Conservation (phyloP, 2,113 vertebrate species). For the Cyprichromis sp. region DNA sequence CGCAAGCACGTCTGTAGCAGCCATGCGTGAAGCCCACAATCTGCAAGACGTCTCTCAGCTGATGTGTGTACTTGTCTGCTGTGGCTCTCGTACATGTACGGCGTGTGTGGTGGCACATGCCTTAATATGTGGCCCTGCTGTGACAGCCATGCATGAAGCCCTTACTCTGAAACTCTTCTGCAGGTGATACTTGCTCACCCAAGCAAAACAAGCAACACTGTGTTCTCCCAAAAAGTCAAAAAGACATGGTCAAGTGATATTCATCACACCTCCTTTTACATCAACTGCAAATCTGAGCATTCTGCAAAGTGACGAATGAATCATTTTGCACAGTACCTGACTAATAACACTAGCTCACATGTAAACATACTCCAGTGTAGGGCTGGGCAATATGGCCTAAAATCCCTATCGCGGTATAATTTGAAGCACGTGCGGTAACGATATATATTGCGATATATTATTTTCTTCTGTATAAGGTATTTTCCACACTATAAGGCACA, state of each 20-base stretch:
- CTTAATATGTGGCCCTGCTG: constrained; percentile 1
- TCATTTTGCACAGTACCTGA: background rate
- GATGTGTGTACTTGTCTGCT: constrained; percentile 19
- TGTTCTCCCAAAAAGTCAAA: background rate
- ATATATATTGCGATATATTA: background rate
- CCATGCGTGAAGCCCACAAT: constrained; percentile 62
- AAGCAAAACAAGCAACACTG: constrained; percentile 10
- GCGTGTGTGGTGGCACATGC: background rate
- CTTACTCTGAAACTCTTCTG: constrained; percentile 37
- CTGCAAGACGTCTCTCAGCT: constrained; percentile 46
- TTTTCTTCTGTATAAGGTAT: background rate
- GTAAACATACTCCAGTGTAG: background rate
- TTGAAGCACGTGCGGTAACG: background rate
- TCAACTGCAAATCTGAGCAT: background rate
- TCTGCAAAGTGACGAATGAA: background rate
- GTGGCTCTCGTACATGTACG: background rate
- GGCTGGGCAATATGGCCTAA: background rate
- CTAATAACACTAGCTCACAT: background rate
- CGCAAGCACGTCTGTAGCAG: constrained; percentile 46
- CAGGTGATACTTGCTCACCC: constrained; percentile 35
- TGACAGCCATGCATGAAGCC: constrained; percentile 42
- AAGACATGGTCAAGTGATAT: background rate
- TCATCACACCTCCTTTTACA: background rate
- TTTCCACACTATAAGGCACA: background rate
- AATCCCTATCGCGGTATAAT: background rate